These are phyloP conservation scores for Oplegnathus fasciatus DNA, from an alignment of 2,113 vertebrate species.

Conservation along the genomic window DNA sequence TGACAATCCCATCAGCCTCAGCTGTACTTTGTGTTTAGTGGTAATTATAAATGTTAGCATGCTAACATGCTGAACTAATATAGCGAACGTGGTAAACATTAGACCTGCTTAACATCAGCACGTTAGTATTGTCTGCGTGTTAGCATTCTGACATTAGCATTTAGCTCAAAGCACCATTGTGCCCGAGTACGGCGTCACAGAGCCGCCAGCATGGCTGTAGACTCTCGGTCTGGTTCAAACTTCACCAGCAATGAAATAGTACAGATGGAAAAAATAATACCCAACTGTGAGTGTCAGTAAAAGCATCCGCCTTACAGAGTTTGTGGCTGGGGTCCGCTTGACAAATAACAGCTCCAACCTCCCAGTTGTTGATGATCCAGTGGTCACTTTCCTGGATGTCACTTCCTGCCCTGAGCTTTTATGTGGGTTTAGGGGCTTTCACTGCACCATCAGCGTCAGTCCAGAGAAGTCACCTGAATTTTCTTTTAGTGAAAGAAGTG, in stretches of 20 bases:
- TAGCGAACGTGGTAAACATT: neutral
- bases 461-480: conserved; percentile 17
- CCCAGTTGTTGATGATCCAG: conserved; percentile 13
- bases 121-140: neutral
- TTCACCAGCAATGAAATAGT: conserved; percentile 1
- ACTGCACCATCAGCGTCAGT: neutral
- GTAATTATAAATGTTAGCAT: neutral
- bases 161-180: neutral
- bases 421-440: conserved; percentile 18
- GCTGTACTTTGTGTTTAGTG: neutral
- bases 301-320: conserved; percentile 6
- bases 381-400: conserved; percentile 49
- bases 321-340: neutral
- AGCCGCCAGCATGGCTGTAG: neutral
- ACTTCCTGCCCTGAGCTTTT: conserved; percentile 36
- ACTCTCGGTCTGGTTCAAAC: conserved; percentile 16
- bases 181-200: neutral
- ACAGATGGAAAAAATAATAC: conserved; percentile 40
- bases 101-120: neutral
- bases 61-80: neutral
- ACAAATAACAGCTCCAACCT: conserved; percentile 22
- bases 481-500: neutral
- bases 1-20: neutral
- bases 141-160: neutral
- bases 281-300: conserved; percentile 36